Percentiles rank a stretch among this genome's conserved stretches.
phyloP scores from a whole-genome alignment of 2,797 vertebrate species.

The Lacerta agilis region DNA sequence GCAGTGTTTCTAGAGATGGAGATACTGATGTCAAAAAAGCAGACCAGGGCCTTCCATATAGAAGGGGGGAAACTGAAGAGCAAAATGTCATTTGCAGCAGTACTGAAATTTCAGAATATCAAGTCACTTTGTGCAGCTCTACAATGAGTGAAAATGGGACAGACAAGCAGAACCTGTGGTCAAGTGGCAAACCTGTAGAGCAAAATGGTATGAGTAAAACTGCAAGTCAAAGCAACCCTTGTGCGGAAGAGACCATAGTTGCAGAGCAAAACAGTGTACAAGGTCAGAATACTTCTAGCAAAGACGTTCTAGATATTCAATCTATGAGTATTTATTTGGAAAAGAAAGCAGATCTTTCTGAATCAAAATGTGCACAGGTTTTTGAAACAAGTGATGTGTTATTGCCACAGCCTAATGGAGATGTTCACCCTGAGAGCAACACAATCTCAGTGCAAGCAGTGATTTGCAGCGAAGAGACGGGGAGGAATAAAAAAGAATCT shows the following conservation, averaged over 20 bases:
- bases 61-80: background rate
- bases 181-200: background rate
- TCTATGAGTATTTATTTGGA: background rate
- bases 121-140: background rate
- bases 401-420: background rate
- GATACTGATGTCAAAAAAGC: background rate
- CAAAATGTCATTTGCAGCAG: background rate
- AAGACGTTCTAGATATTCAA: background rate
- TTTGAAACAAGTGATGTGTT: fast-evolving
- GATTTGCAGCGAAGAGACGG: background rate
- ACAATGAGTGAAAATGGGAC: background rate
- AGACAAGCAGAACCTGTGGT: background rate
- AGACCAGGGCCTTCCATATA: background rate
- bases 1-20: background rate
- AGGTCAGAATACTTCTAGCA: fast-evolving
- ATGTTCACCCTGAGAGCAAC: background rate
- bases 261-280: background rate
- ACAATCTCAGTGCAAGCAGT: fast-evolving
- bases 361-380: background rate
- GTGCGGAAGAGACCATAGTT: background rate
- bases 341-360: background rate
- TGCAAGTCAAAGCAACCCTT: background rate
- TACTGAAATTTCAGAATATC: background rate
- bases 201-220: background rate
- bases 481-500: background rate